Evolutionary conservation across 1,140 invertebrate genomes (phyloP).

Genomic region (Bombus cullumanus): DNA sequence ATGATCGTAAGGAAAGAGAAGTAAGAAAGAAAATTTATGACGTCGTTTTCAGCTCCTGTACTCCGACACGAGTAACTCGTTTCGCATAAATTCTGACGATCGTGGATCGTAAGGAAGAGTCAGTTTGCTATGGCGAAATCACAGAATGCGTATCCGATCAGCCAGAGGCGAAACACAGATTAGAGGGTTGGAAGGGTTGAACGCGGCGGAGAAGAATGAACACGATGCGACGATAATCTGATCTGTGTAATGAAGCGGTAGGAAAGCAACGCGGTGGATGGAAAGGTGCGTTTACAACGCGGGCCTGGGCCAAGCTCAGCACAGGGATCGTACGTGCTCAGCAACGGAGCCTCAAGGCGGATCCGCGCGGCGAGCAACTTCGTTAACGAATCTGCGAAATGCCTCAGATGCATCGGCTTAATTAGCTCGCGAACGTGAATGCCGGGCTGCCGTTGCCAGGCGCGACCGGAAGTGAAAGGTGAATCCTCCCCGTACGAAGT

Average conservation of each 20-base stretch:
- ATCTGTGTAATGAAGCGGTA: constrained; percentile 22
- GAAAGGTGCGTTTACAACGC: constrained; percentile 18
- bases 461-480: not conserved
- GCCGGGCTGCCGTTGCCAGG: not conserved
- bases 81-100: not conserved
- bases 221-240: not conserved
- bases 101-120: too few species aligned
- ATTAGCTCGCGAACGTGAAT: constrained; percentile 39
- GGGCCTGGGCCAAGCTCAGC: too few species aligned
- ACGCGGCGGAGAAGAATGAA: not conserved
- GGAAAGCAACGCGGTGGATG: not conserved
- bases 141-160: not conserved
- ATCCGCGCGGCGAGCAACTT: constrained; percentile 25
- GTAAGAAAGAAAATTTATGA: too few species aligned
- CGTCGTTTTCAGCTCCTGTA: not conserved
- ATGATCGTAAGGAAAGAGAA: too few species aligned
- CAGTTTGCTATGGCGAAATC: not conserved
- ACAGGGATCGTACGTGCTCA: not conserved
- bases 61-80: not conserved
- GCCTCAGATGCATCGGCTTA: constrained; percentile 25
- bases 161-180: not conserved
- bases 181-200: not conserved
- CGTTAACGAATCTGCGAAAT: constrained; percentile 47
- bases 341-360: constrained; percentile 12
- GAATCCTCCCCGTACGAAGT: not conserved